A percentile compares a stretch with the other conserved stretches of the same genome.
phyloP scores from a whole-genome alignment of 2,888 invertebrate genomes.

The Pherbina coryleti region DNA sequence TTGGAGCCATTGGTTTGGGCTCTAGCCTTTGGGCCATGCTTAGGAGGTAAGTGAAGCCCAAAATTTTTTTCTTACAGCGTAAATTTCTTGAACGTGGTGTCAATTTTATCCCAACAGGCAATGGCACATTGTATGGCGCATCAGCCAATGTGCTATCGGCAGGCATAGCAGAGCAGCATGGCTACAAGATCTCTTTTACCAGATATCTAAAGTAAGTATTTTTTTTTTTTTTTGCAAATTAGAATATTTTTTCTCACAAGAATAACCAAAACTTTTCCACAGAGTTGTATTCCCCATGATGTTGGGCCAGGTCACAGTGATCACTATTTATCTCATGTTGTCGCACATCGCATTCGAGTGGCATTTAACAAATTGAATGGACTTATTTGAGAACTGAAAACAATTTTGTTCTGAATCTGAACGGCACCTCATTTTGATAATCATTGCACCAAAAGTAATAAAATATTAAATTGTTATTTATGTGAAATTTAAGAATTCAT shows the following conservation, averaged over 20 bases:
- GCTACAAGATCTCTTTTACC: conserved; percentile 85
- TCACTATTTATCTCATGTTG: conserved; percentile 78
- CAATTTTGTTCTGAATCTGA: neutral
- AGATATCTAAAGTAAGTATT: conserved; percentile 81
- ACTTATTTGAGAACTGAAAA: neutral
- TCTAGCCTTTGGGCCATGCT: conserved; percentile 86
- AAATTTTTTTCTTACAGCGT: no score
- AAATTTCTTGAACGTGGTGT: neutral
- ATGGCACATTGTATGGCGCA: conserved; percentile 91
- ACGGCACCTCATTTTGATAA: neutral
- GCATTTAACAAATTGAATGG: conserved; percentile 51
- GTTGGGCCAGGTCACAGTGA: conserved; percentile 78
- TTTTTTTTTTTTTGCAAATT: neutral
- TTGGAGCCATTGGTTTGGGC: conserved; percentile 88
- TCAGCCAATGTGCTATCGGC: conserved; percentile 93
- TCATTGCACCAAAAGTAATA: neutral
- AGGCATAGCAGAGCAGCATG: conserved; percentile 92
- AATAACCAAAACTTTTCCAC: conserved; percentile 50
- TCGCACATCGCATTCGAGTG: conserved; percentile 76
- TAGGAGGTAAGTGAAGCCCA: conserved; percentile 75
- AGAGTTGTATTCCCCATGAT: conserved; percentile 88
- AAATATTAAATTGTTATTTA: conserved; percentile 37
- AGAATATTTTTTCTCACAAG: neutral
- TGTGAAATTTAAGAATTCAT: no score
- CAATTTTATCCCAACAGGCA: conserved; percentile 72